Base-by-base conservation (phyloP, 2,888 invertebrate genomes). In the Julus scanicus region DNA sequence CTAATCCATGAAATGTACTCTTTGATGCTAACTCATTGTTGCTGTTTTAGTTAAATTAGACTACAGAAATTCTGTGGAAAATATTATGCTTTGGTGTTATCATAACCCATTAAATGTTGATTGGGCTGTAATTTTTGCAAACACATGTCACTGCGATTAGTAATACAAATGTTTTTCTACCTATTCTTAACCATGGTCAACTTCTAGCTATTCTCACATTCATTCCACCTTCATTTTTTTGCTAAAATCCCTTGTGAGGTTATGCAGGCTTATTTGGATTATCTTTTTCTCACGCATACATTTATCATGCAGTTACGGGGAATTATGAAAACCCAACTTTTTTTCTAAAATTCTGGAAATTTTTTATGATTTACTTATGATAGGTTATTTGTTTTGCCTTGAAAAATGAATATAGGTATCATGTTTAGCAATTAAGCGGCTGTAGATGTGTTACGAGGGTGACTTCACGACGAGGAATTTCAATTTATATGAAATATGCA, bases 11-110 rank as follows among this genome's bases (percentile, higher is more conserved):
- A 80, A 37, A 80, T 80, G 29, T 15, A 37, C 80, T 80, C 80
- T 80, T 71, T 80, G 29, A 80, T 80, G 37, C 80, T 37, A 80
- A 80, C 37, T 80, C 37, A 37, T 37, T 80, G 80, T 80, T 80
- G 80, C 37, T 80, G 80, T 80, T 80, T 80, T 80, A 80, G 29
- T 37, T 13, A 37, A 80, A 15, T 15, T 11, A 80, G 29, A 80
- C 13, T 80, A 15, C 37, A 80, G 15, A 80, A 80, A 80, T 15
- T 37, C 37, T 37, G 37, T 3, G 15, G 37, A 80, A 80, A 80
- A 80, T 29, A 37, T 37, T 15, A 80, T 80, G 80, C 80, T 11
- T 15, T 29, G 80, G 8, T 80, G 37, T 80, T 80, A 29, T 37
- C 15, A 29, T 39, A 80, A 80, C 63, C n/a, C 20, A 63, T 20